A percentile compares a stretch with the other conserved stretches of the same genome.
Evolutionary conservation across 2,113 vertebrate species (phyloP).

Genomic region (Pelecanoides urinatrix): DNA sequence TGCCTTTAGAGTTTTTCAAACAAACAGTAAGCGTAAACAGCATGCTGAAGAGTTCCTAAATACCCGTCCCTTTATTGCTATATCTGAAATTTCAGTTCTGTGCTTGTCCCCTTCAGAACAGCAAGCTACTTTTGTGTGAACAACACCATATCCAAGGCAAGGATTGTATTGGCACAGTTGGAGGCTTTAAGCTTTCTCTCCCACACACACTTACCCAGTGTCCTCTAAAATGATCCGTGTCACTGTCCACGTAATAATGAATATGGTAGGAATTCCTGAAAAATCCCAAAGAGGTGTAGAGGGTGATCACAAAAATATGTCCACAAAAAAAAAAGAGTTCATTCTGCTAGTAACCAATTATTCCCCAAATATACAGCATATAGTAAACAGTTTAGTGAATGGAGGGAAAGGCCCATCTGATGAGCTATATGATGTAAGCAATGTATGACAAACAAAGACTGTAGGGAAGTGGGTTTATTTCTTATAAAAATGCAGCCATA

Average conservation of each 20-base stretch:
- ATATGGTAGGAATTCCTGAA: constrained; percentile 85
- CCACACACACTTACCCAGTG: constrained; percentile 78
- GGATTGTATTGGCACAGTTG: not conserved
- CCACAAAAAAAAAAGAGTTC: not conserved
- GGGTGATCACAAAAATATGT: not conserved
- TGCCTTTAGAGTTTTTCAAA: not conserved
- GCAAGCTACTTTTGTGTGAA: not conserved
- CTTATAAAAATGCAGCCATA: not conserved
- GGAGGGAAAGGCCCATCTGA: not conserved
- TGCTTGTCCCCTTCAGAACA: not conserved
- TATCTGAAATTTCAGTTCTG: not conserved
- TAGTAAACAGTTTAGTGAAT: not conserved
- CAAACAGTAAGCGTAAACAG: not conserved
- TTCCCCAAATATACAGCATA: not conserved
- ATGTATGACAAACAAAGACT: not conserved
- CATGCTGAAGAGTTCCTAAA: not conserved
- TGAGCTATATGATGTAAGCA: not conserved
- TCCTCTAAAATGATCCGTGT: constrained; percentile 86
- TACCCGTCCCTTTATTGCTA: not conserved
- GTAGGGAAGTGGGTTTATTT: not conserved
- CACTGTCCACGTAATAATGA: constrained; percentile 79
- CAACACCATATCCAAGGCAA: not conserved
- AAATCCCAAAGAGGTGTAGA: not conserved
- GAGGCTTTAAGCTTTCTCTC: not conserved
- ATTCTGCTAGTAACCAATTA: not conserved